Conservation (phyloP, 1,140 invertebrate species). For the Aphidius gifuensis region DNA sequence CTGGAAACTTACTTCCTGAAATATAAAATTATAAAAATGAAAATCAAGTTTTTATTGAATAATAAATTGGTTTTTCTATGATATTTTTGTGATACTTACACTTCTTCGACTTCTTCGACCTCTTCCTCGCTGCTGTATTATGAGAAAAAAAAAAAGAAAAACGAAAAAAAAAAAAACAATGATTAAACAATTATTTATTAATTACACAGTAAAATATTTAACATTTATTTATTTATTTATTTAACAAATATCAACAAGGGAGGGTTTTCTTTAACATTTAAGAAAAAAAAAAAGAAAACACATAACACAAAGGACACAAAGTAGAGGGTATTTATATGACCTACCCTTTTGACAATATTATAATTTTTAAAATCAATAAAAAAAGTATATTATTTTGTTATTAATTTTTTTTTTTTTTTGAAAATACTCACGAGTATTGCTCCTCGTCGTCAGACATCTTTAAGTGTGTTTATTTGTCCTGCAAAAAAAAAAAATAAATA, state of each 20-base stretch:
- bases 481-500: conserved; percentile 38
- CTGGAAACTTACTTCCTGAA: conserved; percentile 50
- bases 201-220: no score
- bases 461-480: conserved; percentile 44
- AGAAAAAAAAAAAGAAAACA: not conserved
- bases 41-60: not conserved
- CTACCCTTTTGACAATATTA: not conserved
- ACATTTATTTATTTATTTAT: not conserved
- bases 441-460: conserved; percentile 57
- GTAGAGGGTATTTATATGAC: no score
- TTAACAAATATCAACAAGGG: not conserved
- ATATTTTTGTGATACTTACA: conserved; percentile 38
- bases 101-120: conserved; percentile 51
- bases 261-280: not conserved
- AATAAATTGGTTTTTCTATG: not conserved
- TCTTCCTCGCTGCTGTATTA: conserved; percentile 51
- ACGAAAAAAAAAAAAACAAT: no score
- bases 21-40: conserved; percentile 31
- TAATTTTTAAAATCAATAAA: not conserved
- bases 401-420: not conserved
- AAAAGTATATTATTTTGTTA: not conserved
- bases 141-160: conserved; percentile 31
- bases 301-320: not conserved
- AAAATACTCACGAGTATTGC: conserved; percentile 55
- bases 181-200: no score